These are phyloP conservation scores for Cebus imitator DNA, from an alignment of 2,113 vertebrate genomes.

Conservation along the genomic window DNA sequence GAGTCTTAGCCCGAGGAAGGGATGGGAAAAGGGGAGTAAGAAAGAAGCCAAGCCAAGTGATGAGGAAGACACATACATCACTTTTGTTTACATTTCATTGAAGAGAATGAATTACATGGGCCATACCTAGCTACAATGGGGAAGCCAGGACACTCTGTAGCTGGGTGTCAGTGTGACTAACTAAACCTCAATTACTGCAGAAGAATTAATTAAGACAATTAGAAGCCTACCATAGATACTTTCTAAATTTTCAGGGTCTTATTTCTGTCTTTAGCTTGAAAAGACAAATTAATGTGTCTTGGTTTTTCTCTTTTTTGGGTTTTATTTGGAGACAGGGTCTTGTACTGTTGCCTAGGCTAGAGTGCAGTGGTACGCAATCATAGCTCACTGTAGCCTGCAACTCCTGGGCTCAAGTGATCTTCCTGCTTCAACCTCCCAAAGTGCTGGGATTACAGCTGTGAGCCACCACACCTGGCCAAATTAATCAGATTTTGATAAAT, in stretches of 20 bases:
- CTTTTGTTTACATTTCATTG: background rate
- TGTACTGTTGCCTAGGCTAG: too few species aligned
- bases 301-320: too few species aligned
- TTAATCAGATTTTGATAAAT: slow-evolving; percentile 51
- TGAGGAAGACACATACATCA: background rate
- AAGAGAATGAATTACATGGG: background rate
- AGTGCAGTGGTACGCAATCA: too few species aligned
- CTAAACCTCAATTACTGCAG: background rate
- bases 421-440: too few species aligned
- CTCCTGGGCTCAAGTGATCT: too few species aligned
- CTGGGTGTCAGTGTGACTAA: background rate
- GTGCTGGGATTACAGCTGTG: too few species aligned
- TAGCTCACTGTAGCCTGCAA: too few species aligned
- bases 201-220: background rate
- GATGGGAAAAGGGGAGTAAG: background rate
- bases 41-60: background rate
- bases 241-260: slow-evolving; percentile 44
- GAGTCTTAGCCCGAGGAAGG: slow-evolving; percentile 2
- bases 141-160: background rate
- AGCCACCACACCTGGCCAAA: background rate
- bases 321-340: too few species aligned
- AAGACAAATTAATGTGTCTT: background rate
- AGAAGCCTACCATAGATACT: background rate
- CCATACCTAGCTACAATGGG: background rate
- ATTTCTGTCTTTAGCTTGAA: slow-evolving; percentile 10